Evolutionary conservation across 2,113 vertebrate genomes (phyloP).

Genomic region (Passer montanus): DNA sequence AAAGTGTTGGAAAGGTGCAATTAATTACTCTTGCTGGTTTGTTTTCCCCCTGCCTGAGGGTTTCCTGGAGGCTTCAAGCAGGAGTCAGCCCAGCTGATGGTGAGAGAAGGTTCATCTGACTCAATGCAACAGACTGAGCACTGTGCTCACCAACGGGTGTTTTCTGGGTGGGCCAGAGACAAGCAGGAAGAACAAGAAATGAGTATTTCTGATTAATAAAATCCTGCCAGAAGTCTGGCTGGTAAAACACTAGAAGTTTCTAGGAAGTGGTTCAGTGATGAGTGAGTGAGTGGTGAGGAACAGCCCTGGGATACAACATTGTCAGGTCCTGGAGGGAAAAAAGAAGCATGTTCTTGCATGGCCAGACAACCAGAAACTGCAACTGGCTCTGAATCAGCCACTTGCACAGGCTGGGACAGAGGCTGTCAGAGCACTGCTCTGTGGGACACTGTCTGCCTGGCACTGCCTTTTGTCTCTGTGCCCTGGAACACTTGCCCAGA

Average conservation of each 20-base stretch:
- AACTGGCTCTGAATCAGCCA: not conserved
- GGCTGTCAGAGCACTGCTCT: not conserved
- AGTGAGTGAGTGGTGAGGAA: fast-evolving
- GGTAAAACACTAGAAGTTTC: not conserved
- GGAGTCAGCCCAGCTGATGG: not conserved
- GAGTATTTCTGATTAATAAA: not conserved
- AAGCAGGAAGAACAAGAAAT: not conserved
- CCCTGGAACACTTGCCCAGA: fast-evolving
- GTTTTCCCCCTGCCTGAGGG: fast-evolving
- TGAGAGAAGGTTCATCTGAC: not conserved
- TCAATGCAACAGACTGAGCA: fast-evolving
- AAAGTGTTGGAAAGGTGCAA: not conserved
- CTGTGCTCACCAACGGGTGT: fast-evolving
- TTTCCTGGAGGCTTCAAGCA: not conserved
- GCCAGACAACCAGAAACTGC: not conserved
- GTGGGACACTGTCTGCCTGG: not conserved
- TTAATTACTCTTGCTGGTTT: not conserved
- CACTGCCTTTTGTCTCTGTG: not conserved
- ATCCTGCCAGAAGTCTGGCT: not conserved
- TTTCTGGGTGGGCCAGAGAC: not conserved
- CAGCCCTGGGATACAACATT: fast-evolving
- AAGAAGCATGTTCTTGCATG: not conserved
- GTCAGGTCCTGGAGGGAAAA: not conserved
- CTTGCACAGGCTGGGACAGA: not conserved
- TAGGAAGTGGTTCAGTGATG: not conserved